Conservation (phyloP, 2,888 invertebrate genomes). For the Gandaritis pyraliata region DNA sequence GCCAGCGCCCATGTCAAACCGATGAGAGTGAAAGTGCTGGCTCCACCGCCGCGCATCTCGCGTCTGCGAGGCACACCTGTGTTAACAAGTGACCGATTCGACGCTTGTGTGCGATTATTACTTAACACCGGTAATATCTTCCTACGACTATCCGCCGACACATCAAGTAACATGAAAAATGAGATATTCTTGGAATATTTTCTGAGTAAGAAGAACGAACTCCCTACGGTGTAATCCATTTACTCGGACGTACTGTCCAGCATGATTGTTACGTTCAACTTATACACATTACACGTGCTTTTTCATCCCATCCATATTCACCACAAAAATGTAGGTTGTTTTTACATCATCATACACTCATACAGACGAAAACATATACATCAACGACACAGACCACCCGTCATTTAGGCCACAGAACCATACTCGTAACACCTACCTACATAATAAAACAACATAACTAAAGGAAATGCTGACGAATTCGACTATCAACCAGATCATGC, state of each 20-base stretch:
- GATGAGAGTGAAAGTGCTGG: constrained; percentile 80
- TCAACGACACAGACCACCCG: constrained; percentile 35
- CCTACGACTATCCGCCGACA: constrained; percentile 32
- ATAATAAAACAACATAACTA: constrained; percentile 27
- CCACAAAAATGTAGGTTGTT: no score
- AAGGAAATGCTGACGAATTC: constrained; percentile 40
- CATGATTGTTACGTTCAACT: no score
- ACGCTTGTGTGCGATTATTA: constrained; percentile 51
- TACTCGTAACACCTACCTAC: constrained; percentile 26
- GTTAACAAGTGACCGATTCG: constrained; percentile 58
- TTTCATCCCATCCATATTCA: no score
- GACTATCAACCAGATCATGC: constrained; percentile 26
- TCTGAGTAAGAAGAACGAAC: not conserved
- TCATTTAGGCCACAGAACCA: constrained; percentile 38
- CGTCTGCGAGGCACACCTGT: constrained; percentile 65
- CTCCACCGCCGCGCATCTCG: constrained; percentile 68
- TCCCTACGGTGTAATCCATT: not conserved
- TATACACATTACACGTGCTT: no score
- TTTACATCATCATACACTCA: no score
- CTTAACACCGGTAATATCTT: constrained; percentile 57
- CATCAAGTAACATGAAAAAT: constrained; percentile 8
- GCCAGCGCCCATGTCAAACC: constrained; percentile 57
- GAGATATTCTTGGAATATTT: not conserved
- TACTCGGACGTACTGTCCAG: not conserved
- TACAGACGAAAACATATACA: constrained; percentile 12